A percentile compares a stretch with the other conserved stretches of the same genome.
phyloP scores from a whole-genome alignment of 2,888 invertebrate species.

The Fissipunctia ypsillon region DNA sequence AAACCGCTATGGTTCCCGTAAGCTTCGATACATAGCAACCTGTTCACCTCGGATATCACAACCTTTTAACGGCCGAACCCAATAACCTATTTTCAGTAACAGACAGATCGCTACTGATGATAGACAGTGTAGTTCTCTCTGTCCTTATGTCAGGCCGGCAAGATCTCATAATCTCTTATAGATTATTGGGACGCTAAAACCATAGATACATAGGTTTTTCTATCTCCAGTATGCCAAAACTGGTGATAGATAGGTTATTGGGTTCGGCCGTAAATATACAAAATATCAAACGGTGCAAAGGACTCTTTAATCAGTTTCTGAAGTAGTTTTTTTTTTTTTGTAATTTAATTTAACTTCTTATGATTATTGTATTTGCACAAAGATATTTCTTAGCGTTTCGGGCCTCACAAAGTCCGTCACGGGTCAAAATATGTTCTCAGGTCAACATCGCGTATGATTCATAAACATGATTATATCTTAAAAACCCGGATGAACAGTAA shows the following conservation, averaged over 20 bases:
- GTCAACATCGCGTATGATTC: conserved; percentile 51
- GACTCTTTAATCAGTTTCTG: neutral
- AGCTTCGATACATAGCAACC: fast-evolving
- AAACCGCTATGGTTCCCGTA: neutral
- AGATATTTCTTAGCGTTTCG: neutral
- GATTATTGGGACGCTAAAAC: too few relatives aligned
- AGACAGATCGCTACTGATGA: too few relatives aligned
- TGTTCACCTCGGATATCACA: neutral
- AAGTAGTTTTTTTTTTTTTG: neutral
- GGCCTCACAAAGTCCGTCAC: conserved; percentile 4
- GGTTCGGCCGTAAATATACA: too few relatives aligned
- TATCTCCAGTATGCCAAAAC: too few relatives aligned
- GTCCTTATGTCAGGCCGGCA: too few relatives aligned
- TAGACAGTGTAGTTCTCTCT: too few relatives aligned
- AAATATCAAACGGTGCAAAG: neutral
- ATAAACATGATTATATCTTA: conserved; percentile 35
- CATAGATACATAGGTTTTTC: too few relatives aligned
- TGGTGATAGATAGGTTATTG: too few relatives aligned
- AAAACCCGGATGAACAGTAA: conserved; percentile 58
- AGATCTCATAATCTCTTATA: too few relatives aligned
- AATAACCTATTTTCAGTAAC: too few relatives aligned
- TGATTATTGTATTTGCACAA: neutral
- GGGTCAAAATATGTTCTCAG: conserved; percentile 41
- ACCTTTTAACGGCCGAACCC: too few relatives aligned
- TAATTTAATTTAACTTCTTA: neutral